Evolutionary conservation across 2,797 vertebrate genomes (phyloP).

Genomic region (Crypturellus tataupa): DNA sequence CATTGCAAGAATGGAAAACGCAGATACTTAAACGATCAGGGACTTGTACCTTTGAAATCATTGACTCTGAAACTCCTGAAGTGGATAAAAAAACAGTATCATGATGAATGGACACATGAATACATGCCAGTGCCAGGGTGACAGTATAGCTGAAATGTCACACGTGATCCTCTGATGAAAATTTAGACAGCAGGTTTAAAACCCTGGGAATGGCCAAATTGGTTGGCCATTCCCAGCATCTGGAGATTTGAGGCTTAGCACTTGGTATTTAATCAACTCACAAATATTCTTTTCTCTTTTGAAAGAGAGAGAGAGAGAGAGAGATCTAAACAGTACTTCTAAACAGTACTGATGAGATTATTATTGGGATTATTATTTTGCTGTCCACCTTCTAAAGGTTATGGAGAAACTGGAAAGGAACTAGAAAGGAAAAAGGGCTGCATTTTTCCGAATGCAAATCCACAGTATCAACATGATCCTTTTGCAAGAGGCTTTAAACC

Average conservation of each 20-base stretch:
- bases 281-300: background rate
- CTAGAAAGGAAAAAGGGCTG: background rate
- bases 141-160: constrained; percentile 27
- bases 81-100: background rate
- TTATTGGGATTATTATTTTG: background rate
- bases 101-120: constrained; percentile 14
- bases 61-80: background rate
- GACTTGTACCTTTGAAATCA: background rate
- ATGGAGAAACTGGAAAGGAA: background rate
- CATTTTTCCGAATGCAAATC: background rate
- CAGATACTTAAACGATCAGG: background rate
- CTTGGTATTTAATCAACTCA: background rate
- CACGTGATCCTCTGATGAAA: background rate
- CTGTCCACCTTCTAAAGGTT: background rate
- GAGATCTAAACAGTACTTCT: background rate
- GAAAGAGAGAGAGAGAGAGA: too few relatives aligned
- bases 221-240: background rate
- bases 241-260: background rate
- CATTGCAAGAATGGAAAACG: background rate
- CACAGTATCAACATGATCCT: background rate
- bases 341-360: background rate
- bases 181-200: background rate
- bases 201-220: background rate
- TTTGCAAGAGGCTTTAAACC: background rate
- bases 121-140: background rate